phyloP scores from a whole-genome alignment of 92 coral and sea anemone genomes.

The Micromussa lordhowensis region DNA sequence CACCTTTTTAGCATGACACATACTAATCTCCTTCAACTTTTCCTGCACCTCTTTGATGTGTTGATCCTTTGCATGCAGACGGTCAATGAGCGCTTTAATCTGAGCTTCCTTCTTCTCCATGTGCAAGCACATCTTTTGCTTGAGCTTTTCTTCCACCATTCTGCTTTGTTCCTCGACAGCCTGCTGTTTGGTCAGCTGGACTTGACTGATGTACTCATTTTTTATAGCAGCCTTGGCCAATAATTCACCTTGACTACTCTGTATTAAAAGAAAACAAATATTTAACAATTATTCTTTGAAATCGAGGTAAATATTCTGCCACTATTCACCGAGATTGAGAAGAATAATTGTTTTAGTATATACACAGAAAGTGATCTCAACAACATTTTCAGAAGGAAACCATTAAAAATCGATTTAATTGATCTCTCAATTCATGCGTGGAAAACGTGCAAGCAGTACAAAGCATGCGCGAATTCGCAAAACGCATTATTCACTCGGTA shows the following conservation, averaged over 20 bases:
- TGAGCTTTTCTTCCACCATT: slow-evolving; percentile 80
- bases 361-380: no score
- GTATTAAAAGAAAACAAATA: slow-evolving; percentile 2
- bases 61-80: slow-evolving; percentile 87
- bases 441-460: no score
- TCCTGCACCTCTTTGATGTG: slow-evolving; percentile 84
- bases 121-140: slow-evolving; percentile 79
- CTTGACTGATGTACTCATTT: slow-evolving; percentile 73
- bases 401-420: no score
- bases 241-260: slow-evolving; percentile 72
- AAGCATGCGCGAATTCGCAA: no score
- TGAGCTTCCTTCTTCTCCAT: slow-evolving; percentile 84
- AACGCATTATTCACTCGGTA: no score
- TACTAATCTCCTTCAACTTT: slow-evolving; percentile 69
- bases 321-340: no score
- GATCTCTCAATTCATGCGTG: no score
- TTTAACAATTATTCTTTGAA: no score
- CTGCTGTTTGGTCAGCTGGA: slow-evolving; percentile 57
- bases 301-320: no score
- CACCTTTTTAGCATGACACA: slow-evolving; percentile 72
- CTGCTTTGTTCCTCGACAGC: slow-evolving; percentile 78
- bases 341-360: no score
- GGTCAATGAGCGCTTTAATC: slow-evolving; percentile 74
- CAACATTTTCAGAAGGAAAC: no score
- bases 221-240: slow-evolving; percentile 69